Percentiles rank a stretch among this genome's conserved stretches.
These are phyloP conservation scores for Cephalotes varians DNA, from an alignment of 2,888 invertebrate species.

Conservation along the genomic window DNA sequence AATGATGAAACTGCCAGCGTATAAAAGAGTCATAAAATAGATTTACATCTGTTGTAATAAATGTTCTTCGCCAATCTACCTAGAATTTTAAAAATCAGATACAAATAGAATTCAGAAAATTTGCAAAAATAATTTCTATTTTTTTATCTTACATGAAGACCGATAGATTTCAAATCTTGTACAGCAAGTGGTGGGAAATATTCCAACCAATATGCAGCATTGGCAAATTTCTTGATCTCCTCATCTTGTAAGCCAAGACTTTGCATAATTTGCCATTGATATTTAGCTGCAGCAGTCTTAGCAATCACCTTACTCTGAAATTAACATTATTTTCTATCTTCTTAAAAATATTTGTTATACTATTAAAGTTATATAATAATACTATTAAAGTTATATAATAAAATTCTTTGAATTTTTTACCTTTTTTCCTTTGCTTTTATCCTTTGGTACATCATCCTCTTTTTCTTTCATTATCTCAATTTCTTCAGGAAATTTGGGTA, in stretches of 20 bases:
- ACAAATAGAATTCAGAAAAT: background rate
- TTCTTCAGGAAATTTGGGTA: slow-evolving; percentile 94
- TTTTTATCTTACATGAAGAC: slow-evolving; percentile 91
- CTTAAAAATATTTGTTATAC: slow-evolving; percentile 7
- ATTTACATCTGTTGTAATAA: slow-evolving; percentile 99
- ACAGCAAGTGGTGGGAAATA: slow-evolving; percentile 98
- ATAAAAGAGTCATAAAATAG: slow-evolving; percentile 99
- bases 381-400: background rate
- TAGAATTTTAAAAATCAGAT: slow-evolving; percentile 81
- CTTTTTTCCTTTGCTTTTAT: slow-evolving; percentile 97
- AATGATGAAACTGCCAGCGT: slow-evolving; percentile 96
- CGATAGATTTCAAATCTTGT: slow-evolving; percentile 94
- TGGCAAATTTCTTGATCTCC: slow-evolving; percentile 97
- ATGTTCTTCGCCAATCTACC: slow-evolving; percentile 99
- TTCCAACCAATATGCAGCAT: slow-evolving; percentile 97
- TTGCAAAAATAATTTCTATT: background rate
- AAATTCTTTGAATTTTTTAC: slow-evolving; percentile 79
- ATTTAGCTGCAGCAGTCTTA: slow-evolving; percentile 95
- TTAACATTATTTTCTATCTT: slow-evolving; percentile 14
- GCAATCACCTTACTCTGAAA: slow-evolving; percentile 96
- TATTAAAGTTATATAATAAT: background rate
- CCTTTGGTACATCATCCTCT: slow-evolving; percentile 88
- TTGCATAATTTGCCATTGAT: slow-evolving; percentile 99
- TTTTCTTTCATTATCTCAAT: slow-evolving; percentile 85
- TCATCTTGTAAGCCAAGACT: slow-evolving; percentile 95